A percentile compares a stretch with the other conserved stretches of the same genome.
These are phyloP conservation scores for Porites cylindrica DNA, from an alignment of 92 coral and sea anemone species.

Conservation along the genomic window DNA sequence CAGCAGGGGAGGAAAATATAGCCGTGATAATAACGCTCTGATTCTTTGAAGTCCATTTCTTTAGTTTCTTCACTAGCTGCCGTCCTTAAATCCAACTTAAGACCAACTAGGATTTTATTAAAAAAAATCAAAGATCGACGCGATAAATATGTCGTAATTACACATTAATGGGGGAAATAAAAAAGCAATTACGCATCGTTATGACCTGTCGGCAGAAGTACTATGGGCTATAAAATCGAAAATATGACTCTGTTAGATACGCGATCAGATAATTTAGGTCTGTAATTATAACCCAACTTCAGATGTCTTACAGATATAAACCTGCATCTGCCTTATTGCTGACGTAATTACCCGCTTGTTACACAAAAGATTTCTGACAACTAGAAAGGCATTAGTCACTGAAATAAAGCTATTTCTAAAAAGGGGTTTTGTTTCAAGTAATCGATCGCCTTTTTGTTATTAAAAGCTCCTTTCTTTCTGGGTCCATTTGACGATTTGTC, in stretches of 20 bases:
- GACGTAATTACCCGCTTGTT: not conserved
- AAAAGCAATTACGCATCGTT: slow-evolving; percentile 21
- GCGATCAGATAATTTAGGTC: slow-evolving; percentile 14
- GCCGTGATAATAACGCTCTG: slow-evolving; percentile 16
- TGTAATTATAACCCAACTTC: not conserved
- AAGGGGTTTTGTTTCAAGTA: not conserved
- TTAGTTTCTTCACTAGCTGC: not conserved
- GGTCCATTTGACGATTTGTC: not conserved
- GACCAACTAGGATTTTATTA: not conserved
- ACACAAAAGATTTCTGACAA: not conserved
- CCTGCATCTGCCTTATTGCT: not conserved
- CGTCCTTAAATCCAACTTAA: not conserved
- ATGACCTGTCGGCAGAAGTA: not conserved
- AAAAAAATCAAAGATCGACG: slow-evolving; percentile 3
- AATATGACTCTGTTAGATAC: not conserved
- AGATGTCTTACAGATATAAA: not conserved
- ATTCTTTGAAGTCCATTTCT: not conserved
- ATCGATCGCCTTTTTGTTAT: not conserved
- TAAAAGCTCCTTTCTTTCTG: not conserved
- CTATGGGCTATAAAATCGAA: not conserved
- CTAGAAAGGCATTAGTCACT: not conserved
- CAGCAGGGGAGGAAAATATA: slow-evolving; percentile 30
- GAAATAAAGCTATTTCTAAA: not conserved
- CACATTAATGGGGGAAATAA: slow-evolving; percentile 5
- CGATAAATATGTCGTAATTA: slow-evolving; percentile 25